Percentiles rank a stretch among this genome's conserved stretches.
Conservation (phyloP, 2,888 invertebrate genomes). For the Coleophora flavipennella region DNA sequence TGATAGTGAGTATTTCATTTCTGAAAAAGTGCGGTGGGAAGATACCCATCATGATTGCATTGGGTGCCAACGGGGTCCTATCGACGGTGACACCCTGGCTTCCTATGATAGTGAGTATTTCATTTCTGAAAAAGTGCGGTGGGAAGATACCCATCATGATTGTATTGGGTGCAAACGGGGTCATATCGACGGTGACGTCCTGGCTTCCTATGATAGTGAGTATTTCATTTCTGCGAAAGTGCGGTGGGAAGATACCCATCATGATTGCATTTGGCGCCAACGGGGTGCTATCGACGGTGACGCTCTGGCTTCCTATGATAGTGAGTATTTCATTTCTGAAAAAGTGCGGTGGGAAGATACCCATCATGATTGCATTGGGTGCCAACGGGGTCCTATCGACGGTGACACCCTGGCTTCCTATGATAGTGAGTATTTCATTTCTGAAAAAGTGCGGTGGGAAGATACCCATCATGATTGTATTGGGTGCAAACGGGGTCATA, state of each 20-base stretch:
- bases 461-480: conserved; percentile 53
- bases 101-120: conserved; percentile 33
- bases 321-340: conserved; percentile 55
- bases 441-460: conserved; percentile 76
- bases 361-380: conserved; percentile 54
- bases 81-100: conserved; percentile 47
- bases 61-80: conserved; percentile 39
- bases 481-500: conserved; percentile 39
- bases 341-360: conserved; percentile 73
- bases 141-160: conserved; percentile 68
- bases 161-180: conserved; percentile 44
- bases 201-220: conserved; percentile 45
- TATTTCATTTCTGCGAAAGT: conserved; percentile 54
- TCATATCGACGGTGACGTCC: conserved; percentile 38
- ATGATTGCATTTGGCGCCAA: conserved; percentile 46
- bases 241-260: conserved; percentile 74
- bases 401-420: conserved; percentile 41
- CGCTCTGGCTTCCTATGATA: conserved; percentile 42
- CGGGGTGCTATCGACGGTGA: conserved; percentile 35
- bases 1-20: conserved; percentile 28
- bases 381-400: conserved; percentile 40
- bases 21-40: conserved; percentile 68
- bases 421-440: conserved; percentile 35
- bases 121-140: conserved; percentile 43
- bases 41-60: conserved; percentile 53